Evolutionary conservation across 2,113 vertebrate genomes (phyloP).

Genomic region (Gavia stellata): DNA sequence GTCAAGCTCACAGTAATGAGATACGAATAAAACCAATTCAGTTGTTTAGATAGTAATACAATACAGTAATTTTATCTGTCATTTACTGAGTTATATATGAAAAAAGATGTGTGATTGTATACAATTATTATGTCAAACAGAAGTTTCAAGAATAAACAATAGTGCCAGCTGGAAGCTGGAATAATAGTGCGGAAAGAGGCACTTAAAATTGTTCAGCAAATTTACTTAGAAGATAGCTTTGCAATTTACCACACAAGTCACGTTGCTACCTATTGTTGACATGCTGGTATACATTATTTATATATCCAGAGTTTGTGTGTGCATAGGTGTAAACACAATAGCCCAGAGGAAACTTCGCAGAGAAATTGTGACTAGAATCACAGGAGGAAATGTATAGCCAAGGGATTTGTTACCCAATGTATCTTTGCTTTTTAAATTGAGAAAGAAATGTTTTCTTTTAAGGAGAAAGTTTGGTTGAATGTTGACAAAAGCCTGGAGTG

Average conservation of each 20-base stretch:
- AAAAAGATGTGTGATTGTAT: not conserved
- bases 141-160: not conserved
- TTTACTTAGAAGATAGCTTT: not conserved
- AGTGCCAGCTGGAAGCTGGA: not conserved
- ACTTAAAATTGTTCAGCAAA: not conserved
- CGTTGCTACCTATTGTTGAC: not conserved
- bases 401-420: not conserved
- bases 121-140: not conserved
- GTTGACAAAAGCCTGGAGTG: conserved; percentile 98
- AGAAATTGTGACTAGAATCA: not conserved
- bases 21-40: not conserved
- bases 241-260: not conserved
- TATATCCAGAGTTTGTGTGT: not conserved
- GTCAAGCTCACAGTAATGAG: not conserved
- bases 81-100: not conserved
- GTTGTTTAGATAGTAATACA: not conserved
- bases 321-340: not conserved
- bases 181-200: not conserved
- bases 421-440: not conserved
- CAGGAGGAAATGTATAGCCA: not conserved
- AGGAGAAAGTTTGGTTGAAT: conserved; percentile 98
- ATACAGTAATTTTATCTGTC: not conserved
- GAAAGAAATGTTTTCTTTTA: conserved; percentile 30
- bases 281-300: not conserved
- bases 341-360: not conserved